These are phyloP conservation scores for Seriola aureovittata DNA, from an alignment of 2,113 vertebrate genomes.

Conservation along the genomic window DNA sequence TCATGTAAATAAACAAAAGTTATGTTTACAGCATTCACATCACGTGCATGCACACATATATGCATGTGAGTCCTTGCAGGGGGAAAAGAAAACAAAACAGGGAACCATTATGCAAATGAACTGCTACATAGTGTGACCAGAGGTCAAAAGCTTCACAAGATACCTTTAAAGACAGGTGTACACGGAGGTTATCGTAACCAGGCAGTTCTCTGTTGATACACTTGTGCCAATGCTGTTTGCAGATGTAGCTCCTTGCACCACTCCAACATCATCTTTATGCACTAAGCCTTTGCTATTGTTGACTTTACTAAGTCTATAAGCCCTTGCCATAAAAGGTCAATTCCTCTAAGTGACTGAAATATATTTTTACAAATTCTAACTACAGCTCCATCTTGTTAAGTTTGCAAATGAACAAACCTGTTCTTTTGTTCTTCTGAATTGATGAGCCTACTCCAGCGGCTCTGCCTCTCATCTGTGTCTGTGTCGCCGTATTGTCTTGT, in stretches of 20 bases:
- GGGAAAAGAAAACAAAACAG: background rate
- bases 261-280: background rate
- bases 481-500: constrained; percentile 11
- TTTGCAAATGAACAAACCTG: background rate
- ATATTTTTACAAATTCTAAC: background rate
- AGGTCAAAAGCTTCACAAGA: background rate
- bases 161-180: background rate
- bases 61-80: background rate
- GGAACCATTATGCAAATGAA: background rate
- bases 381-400: background rate
- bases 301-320: background rate
- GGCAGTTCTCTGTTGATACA: too few species aligned
- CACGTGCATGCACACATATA: background rate
- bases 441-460: background rate
- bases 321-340: constrained; percentile 11
- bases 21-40: background rate
- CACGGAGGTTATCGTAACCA: background rate
- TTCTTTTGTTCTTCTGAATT: constrained; percentile 26
- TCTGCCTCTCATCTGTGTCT: constrained; percentile 29
- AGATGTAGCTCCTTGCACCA: too few species aligned
- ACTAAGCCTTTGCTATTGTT: background rate
- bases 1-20: background rate
- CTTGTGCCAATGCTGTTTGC: too few species aligned
- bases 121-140: too few species aligned
- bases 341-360: background rate